Evolutionary conservation across 2,888 invertebrate genomes (phyloP).

Genomic region (Apamea epomidion): DNA sequence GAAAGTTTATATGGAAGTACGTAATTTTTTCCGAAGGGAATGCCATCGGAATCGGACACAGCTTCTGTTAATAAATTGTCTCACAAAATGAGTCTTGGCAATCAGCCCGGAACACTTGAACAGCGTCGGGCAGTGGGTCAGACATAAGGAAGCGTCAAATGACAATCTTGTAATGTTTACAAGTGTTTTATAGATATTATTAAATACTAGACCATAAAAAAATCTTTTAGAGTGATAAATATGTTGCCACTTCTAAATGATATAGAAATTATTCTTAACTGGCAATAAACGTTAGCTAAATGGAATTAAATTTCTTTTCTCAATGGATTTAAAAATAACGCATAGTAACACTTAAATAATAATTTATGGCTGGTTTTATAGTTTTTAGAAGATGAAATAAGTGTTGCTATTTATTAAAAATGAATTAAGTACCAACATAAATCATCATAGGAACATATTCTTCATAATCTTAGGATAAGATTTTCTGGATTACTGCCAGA

Average conservation of each 20-base stretch:
- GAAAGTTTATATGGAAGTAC: background rate
- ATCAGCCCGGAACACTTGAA: background rate
- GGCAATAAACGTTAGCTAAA: conserved; percentile 5
- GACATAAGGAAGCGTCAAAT: conserved; percentile 7
- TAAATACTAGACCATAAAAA: background rate
- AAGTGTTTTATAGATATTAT: background rate
- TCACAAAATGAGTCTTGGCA: conserved; percentile 17
- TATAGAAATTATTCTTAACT: conserved; percentile 8
- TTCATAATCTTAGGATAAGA: background rate
- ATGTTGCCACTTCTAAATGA: conserved; percentile 8
- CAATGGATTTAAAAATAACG: background rate
- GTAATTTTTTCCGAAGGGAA: background rate
- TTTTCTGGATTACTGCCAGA: conserved; percentile 23
- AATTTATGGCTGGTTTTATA: conserved; percentile 16
- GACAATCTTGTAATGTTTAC: conserved; percentile 10
- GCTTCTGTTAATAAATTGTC: background rate
- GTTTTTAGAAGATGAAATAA: background rate
- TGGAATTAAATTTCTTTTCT: background rate
- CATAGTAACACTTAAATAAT: too few species aligned
- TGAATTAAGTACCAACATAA: background rate
- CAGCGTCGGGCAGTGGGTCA: background rate
- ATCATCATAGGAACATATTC: conserved; percentile 3
- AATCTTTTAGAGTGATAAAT: background rate
- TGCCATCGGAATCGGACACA: background rate
- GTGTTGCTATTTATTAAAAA: conserved; percentile 1